Conservation (phyloP, 2,113 vertebrate species). For the Daphoenositta chrysoptera region DNA sequence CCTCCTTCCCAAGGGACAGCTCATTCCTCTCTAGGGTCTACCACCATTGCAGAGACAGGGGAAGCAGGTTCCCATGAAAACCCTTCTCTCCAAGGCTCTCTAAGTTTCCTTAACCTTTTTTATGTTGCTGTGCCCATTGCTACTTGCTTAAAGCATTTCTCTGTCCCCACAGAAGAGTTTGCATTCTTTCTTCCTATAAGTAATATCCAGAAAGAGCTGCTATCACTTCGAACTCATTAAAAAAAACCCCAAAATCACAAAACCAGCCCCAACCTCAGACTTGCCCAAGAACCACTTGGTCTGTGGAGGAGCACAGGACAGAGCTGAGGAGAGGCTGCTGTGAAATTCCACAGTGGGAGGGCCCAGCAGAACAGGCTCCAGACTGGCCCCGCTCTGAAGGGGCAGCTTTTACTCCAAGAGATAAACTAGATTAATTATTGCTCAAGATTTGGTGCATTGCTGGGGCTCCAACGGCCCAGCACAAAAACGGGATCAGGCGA, state of each 20-base stretch:
- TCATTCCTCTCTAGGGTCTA: background rate
- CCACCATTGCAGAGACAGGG: background rate
- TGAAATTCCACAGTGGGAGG: background rate
- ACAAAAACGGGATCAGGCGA: background rate
- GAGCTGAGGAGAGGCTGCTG: rapidly evolving
- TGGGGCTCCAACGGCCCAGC: background rate
- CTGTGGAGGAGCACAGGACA: background rate
- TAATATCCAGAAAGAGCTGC: background rate
- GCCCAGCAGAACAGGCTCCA: background rate
- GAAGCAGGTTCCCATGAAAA: background rate
- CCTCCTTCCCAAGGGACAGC: background rate
- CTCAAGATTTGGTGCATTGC: background rate
- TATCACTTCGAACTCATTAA: background rate
- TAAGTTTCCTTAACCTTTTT: background rate
- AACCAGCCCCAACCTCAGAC: background rate
- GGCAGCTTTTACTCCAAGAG: background rate
- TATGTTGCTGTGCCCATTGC: background rate
- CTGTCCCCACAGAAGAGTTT: background rate
- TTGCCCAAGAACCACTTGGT: background rate
- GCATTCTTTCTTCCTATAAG: background rate
- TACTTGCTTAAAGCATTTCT: background rate
- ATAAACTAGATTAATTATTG: background rate
- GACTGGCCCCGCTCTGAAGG: background rate
- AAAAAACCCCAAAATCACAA: background rate
- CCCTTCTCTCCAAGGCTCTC: background rate